Percentiles rank a stretch among this genome's conserved stretches.
Evolutionary conservation across 2,888 invertebrate genomes (phyloP).

Genomic region (Macrophya annulata): DNA sequence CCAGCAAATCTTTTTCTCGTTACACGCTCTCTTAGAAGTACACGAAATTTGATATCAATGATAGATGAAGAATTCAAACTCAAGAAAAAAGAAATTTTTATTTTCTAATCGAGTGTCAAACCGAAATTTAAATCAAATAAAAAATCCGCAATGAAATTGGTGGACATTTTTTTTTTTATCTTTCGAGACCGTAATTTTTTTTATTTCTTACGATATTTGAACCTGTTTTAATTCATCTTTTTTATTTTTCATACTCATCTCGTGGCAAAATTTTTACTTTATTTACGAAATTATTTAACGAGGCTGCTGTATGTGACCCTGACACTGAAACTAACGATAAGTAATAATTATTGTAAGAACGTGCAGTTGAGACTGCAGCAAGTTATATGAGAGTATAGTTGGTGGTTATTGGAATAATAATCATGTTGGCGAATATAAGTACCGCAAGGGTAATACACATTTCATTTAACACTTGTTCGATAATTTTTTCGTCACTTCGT

Average conservation of each 20-base stretch:
- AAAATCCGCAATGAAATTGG: background rate
- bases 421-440: slow-evolving; percentile 53
- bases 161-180: background rate
- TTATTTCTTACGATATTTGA: background rate
- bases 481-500: slow-evolving; percentile 67
- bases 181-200: background rate
- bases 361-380: slow-evolving; percentile 28
- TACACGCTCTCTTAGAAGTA: background rate
- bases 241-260: background rate
- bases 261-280: background rate
- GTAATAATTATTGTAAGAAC: background rate
- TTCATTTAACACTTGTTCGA: slow-evolving; percentile 65
- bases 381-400: background rate
- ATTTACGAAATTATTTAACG: background rate
- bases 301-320: background rate
- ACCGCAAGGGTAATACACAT: slow-evolving; percentile 67
- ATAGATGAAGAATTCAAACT: background rate
- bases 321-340: slow-evolving; percentile 31
- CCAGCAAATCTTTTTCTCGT: background rate
- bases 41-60: background rate
- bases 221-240: background rate
- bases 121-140: background rate
- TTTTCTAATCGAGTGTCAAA: background rate
- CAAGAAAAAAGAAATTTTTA: background rate
- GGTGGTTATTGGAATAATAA: slow-evolving; percentile 43